Evolutionary conservation across 2,888 invertebrate species (phyloP), one percentile per base, ranked within the genome.

Genomic region (Erannis defoliaria): DNA sequence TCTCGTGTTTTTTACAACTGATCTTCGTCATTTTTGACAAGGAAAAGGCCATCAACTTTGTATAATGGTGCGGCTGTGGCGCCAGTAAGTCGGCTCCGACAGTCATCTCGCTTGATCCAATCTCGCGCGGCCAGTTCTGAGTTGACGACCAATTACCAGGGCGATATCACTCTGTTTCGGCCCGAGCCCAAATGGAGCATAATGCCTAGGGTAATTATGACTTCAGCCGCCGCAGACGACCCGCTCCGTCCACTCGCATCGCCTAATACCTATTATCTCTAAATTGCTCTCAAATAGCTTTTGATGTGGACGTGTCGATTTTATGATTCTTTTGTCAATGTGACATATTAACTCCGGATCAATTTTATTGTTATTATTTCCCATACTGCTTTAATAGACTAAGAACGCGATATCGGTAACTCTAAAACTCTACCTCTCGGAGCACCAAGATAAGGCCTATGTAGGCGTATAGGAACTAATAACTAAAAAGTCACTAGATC

Each of bases 21-120:
- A 90, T 92, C 93, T 90, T 86, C 92, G 91, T 92, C 92, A 92
- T 89, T 93, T 93, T 90, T 93, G 91, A 91, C 92, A 91, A 86
- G 91, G 92, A 91, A 91, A 92, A 90, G 88, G 90, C 90, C 89
- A 93, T 93, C 93, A 92, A 88, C 89, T 78, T 83, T 88, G 88
- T 93, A 80, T 81, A 91, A 93, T 90, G 55, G 43, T 43, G 85
- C 81, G 84, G 79, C 78, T 71, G 75, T 83, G 93, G 93, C 93
- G 93, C 93, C 93, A 84, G 74, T 68, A 78, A 72, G 88, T 78
- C 89, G 90, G 83, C 83, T 68, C 69, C 68, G 76, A 78, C 82
- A 86, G 83, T 87, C 88, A 85, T 85, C 88, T 81, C 77, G 82
- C 77, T 85, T 85, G 90, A 90, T 91, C 88, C 89, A 88, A 89